Conservation (phyloP, 2,888 invertebrate species). For the Choristoneura rosaceana region DNA sequence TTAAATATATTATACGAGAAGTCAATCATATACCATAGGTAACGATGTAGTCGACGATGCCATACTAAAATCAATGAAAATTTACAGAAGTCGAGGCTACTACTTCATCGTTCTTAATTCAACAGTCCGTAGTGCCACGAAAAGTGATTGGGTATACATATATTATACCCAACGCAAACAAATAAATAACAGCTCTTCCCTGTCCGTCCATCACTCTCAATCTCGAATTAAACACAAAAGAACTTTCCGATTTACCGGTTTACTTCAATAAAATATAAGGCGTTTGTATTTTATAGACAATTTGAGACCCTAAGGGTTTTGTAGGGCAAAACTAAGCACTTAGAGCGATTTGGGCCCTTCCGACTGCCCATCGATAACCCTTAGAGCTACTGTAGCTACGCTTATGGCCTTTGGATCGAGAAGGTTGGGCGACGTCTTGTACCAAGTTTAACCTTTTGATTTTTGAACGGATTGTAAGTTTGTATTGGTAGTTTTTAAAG, state of each 20-base stretch:
- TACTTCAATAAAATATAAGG: slow-evolving; percentile 54
- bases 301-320: slow-evolving; percentile 49
- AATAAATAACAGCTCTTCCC: slow-evolving; percentile 11
- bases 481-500: background rate
- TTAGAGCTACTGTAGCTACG: slow-evolving; percentile 12
- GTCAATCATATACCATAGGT: too few relatives aligned
- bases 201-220: slow-evolving; percentile 16
- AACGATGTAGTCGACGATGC: too few relatives aligned
- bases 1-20: too few relatives aligned
- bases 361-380: slow-evolving; percentile 40
- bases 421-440: slow-evolving; percentile 20
- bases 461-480: background rate
- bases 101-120: too few relatives aligned
- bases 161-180: background rate
- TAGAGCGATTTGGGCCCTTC: slow-evolving; percentile 42
- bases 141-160: background rate
- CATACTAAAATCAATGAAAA: too few relatives aligned
- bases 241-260: slow-evolving; percentile 50
- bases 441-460: slow-evolving; percentile 13
- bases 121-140: background rate
- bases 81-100: too few relatives aligned
- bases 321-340: slow-evolving; percentile 51
- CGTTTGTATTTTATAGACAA: slow-evolving; percentile 56
- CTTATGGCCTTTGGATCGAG: slow-evolving; percentile 19
- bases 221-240: slow-evolving; percentile 19